Base-by-base conservation (phyloP, 1,140 invertebrate genomes). In the Zaprionus gabonicus region DNA sequence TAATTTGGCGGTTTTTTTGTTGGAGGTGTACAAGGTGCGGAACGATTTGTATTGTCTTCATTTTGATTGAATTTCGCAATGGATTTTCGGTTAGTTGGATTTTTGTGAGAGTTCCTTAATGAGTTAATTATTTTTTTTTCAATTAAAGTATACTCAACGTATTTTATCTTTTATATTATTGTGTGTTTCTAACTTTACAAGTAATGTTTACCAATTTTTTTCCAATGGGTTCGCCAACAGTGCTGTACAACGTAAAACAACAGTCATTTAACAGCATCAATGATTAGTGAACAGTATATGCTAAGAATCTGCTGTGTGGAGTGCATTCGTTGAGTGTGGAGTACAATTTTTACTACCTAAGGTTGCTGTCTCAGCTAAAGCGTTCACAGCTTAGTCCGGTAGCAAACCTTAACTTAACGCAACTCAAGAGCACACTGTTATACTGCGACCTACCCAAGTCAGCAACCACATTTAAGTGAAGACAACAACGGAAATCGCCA, bases 1-100 rank as follows among this genome's bases (percentile, higher is more conserved):
- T 57, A 66, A 38, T 66, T 72, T 57, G 23, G 55, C 57, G 27
- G 51, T 27, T 56, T 55, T 31, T 13, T 6, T 34, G 20, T 10
- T 15, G 12, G 6, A 31, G 63, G 36, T 70, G 28, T 74, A 6
- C 13, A n/a, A 46, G 12, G 9, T 46, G 46, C 56, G 12, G 51
- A 66, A 6, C 4, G 27, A 31, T 56, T 56, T 56, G 13, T 56
- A 56, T 56, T 28, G 25, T 27, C 27, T 56, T 56, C 20, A 28
- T 27, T 56, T n/a, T 25, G 25, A 28, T 25, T 27, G 23, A 56
- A 27, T n/a, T 56, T 27, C 5, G 27, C 23, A 6, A 31, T 56
- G 28, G 15, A 46, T 17, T 56, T 56, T 31, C 1, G 31, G 0
- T 34, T 3, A 34, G 9, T 10, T 23, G 20, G 17, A 7, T 13